Evolutionary conservation across 2,888 invertebrate species (phyloP).

Genomic region (Petrolisthes cinctipes): DNA sequence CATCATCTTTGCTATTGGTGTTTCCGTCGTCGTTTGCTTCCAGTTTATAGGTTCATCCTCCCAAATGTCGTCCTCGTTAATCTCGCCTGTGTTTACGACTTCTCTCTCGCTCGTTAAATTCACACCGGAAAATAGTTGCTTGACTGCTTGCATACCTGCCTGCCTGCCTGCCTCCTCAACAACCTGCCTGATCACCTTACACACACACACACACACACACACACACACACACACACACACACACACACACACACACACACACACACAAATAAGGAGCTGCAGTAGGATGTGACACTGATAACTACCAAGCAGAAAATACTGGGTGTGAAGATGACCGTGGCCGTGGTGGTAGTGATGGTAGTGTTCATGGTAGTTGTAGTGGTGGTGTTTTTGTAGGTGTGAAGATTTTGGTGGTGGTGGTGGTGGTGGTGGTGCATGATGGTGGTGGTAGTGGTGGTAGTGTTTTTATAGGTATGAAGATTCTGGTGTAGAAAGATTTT

Average conservation of each 20-base stretch:
- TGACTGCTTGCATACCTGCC: too few species aligned
- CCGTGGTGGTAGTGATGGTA: not conserved
- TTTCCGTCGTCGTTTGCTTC: too few species aligned
- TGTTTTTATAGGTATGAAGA: too few species aligned
- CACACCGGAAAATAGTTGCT: too few species aligned
- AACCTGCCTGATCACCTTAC: not conserved
- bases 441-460: not conserved
- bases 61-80: too few species aligned
- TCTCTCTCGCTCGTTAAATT: too few species aligned
- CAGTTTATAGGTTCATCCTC: too few species aligned
- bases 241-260: slow-evolving; percentile 10
- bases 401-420: too few species aligned
- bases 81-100: too few species aligned
- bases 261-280: not conserved
- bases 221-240: slow-evolving; percentile 12
- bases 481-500: too few species aligned
- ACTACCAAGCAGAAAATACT: not conserved
- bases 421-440: not conserved
- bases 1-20: too few species aligned
- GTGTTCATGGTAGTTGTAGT: not conserved
- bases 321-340: not conserved
- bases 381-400: too few species aligned
- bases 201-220: slow-evolving; percentile 6
- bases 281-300: not conserved
- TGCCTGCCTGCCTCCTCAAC: not conserved